These are phyloP conservation scores for Prenolepis imparis DNA, from an alignment of 2,888 invertebrate species.

Conservation along the genomic window DNA sequence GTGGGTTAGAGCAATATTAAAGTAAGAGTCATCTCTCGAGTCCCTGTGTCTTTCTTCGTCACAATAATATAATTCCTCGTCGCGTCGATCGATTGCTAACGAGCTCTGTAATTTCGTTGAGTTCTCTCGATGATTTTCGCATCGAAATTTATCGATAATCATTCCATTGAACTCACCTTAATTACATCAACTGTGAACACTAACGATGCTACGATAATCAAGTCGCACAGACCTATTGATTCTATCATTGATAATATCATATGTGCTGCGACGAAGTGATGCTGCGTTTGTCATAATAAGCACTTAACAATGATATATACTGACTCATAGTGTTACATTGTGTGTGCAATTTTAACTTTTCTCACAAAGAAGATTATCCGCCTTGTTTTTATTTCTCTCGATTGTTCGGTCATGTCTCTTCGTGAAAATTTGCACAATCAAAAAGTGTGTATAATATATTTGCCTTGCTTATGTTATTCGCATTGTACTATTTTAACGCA, in stretches of 20 bases:
- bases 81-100: not conserved
- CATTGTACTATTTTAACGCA: not conserved
- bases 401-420: not conserved
- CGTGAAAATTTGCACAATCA: not conserved
- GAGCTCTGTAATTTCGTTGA: not conserved
- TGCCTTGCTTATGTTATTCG: not conserved
- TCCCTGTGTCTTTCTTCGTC: not conserved
- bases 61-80: not conserved
- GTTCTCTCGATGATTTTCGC: not conserved
- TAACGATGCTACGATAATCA: not conserved
- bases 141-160: not conserved
- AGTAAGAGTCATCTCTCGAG: not conserved
- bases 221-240: not conserved
- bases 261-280: not conserved
- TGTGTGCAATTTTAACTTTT: not conserved
- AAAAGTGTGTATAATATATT: not conserved
- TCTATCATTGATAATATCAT: not conserved
- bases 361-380: not conserved
- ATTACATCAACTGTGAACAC: not conserved
- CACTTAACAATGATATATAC: not conserved
- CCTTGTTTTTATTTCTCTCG: not conserved
- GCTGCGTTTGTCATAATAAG: not conserved
- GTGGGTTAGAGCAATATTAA: not conserved
- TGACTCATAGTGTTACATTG: not conserved
- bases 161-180: not conserved